These are phyloP conservation scores for Hydriomena furcata DNA, from an alignment of 2,888 invertebrate species.

Conservation along the genomic window DNA sequence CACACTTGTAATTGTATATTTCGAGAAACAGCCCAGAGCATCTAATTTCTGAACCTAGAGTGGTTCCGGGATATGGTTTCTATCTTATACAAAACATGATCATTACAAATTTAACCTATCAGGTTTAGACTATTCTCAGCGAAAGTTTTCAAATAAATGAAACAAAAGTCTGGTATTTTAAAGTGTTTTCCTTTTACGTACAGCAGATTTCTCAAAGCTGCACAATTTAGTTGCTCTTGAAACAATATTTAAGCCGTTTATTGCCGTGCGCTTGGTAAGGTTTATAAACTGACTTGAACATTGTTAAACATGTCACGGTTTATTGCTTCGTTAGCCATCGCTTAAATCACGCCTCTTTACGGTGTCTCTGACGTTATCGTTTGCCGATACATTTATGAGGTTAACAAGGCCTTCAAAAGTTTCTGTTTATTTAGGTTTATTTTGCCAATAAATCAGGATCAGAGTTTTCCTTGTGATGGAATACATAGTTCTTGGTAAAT, in stretches of 20 bases:
- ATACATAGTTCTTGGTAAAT: too few species aligned
- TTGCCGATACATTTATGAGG: slow-evolving; percentile 19
- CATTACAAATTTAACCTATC: too few species aligned
- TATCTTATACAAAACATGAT: too few species aligned
- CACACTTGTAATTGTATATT: too few species aligned
- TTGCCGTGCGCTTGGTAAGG: slow-evolving; percentile 3
- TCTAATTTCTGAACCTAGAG: too few species aligned
- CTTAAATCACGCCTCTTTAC: slow-evolving; percentile 24
- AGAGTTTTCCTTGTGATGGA: too few species aligned
- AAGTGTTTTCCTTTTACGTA: not conserved
- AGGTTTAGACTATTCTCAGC: too few species aligned
- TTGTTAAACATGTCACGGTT: slow-evolving; percentile 34
- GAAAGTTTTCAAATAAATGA: too few species aligned
- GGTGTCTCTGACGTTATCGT: slow-evolving; percentile 18
- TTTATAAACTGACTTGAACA: slow-evolving; percentile 32
- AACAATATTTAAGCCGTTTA: slow-evolving; percentile 8
- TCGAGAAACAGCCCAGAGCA: too few species aligned
- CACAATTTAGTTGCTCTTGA: not conserved
- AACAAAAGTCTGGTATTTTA: not conserved
- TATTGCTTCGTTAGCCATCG: slow-evolving; percentile 25
- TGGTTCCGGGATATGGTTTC: too few species aligned
- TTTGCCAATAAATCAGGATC: too few species aligned
- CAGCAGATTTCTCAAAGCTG: slow-evolving; percentile 1
- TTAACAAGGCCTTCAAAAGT: slow-evolving; percentile 1
- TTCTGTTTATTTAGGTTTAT: not conserved